A percentile compares a stretch with the other conserved stretches of the same genome.
phyloP scores from a whole-genome alignment of 2,797 vertebrate genomes.

The Perodicticus potto region DNA sequence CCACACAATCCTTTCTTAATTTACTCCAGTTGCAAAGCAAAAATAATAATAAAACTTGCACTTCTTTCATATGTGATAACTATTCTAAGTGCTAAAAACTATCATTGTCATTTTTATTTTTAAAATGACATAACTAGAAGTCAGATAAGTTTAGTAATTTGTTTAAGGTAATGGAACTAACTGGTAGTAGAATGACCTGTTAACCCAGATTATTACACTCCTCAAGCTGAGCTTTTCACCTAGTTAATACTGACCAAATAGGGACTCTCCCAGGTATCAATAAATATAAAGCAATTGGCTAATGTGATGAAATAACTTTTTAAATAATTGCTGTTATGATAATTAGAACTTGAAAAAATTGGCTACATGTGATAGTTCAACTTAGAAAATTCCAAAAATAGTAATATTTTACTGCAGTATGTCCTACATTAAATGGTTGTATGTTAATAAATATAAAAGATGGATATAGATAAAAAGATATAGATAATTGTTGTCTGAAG shows the following conservation, averaged over 20 bases:
- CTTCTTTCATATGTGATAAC: background rate
- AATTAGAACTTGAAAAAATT: background rate
- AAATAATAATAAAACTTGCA: background rate
- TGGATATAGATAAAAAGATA: background rate
- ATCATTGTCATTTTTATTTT: background rate
- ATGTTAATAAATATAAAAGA: background rate
- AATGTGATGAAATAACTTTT: slow-evolving; percentile 22
- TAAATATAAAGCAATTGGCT: slow-evolving; percentile 26
- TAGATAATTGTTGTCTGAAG: background rate
- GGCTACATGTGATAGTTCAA: background rate
- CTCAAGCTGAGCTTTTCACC: background rate
- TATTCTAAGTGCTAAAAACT: background rate
- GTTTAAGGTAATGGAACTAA: background rate
- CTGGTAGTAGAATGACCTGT: background rate
- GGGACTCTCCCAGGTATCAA: background rate
- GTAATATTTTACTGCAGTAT: background rate
- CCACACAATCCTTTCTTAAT: background rate
- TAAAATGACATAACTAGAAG: background rate
- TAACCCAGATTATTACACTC: background rate
- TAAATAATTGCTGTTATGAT: background rate
- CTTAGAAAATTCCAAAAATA: background rate
- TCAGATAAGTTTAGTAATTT: background rate
- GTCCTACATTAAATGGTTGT: background rate
- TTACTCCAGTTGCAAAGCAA: background rate
- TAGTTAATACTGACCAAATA: background rate